Evolutionary conservation across 2,113 vertebrate species (phyloP), one percentile per base, ranked within the genome.

Genomic region (Microcebus murinus): DNA sequence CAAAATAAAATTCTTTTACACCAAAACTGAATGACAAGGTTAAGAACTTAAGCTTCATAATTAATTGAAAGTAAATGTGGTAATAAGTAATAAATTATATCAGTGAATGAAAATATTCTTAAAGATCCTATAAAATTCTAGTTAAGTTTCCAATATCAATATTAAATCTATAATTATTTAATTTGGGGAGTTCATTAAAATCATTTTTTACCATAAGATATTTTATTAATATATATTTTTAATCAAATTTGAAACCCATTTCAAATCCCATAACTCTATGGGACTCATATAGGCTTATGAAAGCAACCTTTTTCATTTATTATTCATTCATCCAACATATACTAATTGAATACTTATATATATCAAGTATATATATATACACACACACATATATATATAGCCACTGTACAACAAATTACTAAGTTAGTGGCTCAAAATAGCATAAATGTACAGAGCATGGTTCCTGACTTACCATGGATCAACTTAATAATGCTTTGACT

Each of bases 41-140:
- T 95, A 85, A 81, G 68, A 81, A 76, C 63, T 10, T 89, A 90
- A 90, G 11, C 31, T 59, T 87, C 67, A 91, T 57, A 87, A 91
- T 88, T 96, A 93, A 77, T n/a, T 68, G 57, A 84, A 36, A 36
- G 11, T 4, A 95, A 83, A 84, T 52, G 13, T 88, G 18, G 7
- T 61, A 77, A 65, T 1, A 88, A 71, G 21, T 74, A 87, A 65
- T 45, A 81, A 95, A 92, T 92, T 79, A 71, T 80, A 52, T 50
- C 42, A 81, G 12, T 74, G 12, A 20, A 82, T 55, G 23, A 94
- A 87, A 81, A 85, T 55, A 59, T n/a, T 65, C 31, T n/a, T 70
- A 87, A 95, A 91, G 20, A 80, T 83, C 1, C 7, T n/a, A 80
- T 57, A 85, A 88, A 88, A 80, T 39, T 73, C 42, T 76, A 94